phyloP scores from a whole-genome alignment of 1,140 invertebrate species.

The Doryteuthis pealeii region DNA sequence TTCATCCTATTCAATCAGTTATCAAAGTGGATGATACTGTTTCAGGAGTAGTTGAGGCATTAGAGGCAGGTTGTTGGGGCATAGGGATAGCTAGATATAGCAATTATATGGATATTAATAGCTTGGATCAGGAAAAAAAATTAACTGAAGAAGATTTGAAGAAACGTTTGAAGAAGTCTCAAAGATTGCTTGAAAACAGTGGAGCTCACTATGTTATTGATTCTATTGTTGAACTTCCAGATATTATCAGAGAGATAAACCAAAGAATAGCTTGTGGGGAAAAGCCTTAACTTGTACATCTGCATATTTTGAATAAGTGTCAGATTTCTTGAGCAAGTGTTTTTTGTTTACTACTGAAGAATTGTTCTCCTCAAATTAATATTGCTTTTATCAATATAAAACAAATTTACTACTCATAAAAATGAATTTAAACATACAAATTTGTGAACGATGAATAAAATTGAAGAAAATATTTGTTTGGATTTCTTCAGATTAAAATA shows the following conservation, averaged over 20 bases:
- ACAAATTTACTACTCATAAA: no score
- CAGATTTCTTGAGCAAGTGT: no score
- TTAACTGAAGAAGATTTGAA: slow-evolving; percentile 50
- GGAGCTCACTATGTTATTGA: slow-evolving; percentile 62
- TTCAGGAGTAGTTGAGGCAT: slow-evolving; percentile 58
- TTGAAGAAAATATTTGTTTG: no score
- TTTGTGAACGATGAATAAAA: no score
- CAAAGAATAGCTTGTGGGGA: slow-evolving; percentile 53
- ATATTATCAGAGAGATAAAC: slow-evolving; percentile 58
- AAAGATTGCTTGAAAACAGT: slow-evolving; percentile 49
- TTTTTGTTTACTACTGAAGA: no score
- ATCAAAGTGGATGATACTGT: slow-evolving; percentile 61
- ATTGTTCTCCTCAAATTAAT: no score
- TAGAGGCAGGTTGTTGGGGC: slow-evolving; percentile 61
- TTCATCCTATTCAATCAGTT: slow-evolving; percentile 56
- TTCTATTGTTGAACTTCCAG: slow-evolving; percentile 53
- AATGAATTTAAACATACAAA: no score
- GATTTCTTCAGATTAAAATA: no score
- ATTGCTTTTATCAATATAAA: no score
- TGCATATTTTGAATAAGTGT: no score
- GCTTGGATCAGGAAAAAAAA: slow-evolving; percentile 47
- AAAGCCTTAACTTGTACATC: slow-evolving; percentile 42
- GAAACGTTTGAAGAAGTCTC: slow-evolving; percentile 38
- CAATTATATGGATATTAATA: slow-evolving; percentile 60
- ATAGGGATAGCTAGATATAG: slow-evolving; percentile 58